Evolutionary conservation across 35 echinoderm and acorn worm species (phyloP).

Genomic region (Apostichopus japonicus): DNA sequence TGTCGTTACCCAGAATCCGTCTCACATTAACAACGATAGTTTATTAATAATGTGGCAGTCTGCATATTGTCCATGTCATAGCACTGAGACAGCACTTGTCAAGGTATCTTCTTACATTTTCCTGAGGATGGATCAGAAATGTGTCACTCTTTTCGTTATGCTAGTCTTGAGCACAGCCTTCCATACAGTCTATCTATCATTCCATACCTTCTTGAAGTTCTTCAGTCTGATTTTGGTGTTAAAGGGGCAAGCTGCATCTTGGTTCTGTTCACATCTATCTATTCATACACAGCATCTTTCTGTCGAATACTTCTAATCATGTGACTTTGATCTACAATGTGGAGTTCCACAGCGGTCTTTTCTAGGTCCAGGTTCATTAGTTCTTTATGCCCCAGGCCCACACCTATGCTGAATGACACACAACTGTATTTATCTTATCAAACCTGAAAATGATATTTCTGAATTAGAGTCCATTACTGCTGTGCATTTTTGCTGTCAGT

Average conservation of each 20-base stretch:
- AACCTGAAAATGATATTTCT: no score
- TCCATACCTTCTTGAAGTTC: neutral
- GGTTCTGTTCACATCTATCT: neutral
- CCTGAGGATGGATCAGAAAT: neutral
- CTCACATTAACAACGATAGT: neutral
- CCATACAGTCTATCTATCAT: neutral
- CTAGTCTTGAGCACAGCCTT: neutral
- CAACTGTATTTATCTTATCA: no score
- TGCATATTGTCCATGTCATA: neutral
- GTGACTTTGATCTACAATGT: no score
- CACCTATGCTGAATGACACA: no score
- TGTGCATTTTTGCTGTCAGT: no score
- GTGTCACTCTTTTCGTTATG: neutral
- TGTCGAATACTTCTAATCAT: no score
- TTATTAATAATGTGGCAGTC: neutral
- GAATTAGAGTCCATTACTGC: no score
- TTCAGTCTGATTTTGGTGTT: neutral
- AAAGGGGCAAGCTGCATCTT: neutral
- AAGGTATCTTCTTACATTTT: conserved; percentile 9
- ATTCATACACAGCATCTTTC: neutral
- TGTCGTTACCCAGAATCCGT: neutral
- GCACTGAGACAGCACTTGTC: conserved; percentile 2
- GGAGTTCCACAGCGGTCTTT: no score
- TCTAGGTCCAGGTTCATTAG: no score
- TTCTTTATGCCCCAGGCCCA: no score